These are phyloP conservation scores for Tenthredo amoena DNA, from an alignment of 2,888 invertebrate genomes.

Conservation along the genomic window DNA sequence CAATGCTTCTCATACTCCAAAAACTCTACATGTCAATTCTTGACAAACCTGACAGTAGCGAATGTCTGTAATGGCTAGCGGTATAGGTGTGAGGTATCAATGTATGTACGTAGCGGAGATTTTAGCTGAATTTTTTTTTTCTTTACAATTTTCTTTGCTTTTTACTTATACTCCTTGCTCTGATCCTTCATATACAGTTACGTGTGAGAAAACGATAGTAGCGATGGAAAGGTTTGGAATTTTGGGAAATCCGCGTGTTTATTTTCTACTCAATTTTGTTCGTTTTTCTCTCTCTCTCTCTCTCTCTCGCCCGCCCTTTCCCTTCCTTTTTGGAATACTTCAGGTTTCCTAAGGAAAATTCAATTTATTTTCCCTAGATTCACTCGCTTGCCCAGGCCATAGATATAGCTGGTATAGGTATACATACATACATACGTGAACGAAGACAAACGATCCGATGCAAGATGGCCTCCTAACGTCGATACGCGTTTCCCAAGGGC, in stretches of 20 bases:
- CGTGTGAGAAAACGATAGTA: neutral
- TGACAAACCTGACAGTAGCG: neutral
- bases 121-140: neutral
- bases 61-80: neutral
- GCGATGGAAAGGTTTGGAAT: neutral
- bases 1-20: neutral
- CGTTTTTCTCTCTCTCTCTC: neutral
- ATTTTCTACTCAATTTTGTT: slow-evolving; percentile 11
- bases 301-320: neutral
- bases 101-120: no score
- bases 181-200: neutral
- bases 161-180: no score
- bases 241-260: slow-evolving; percentile 16
- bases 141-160: no score
- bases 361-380: slow-evolving; percentile 43
- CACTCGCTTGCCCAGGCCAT: slow-evolving; percentile 33
- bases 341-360: slow-evolving; percentile 17
- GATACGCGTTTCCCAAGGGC: slow-evolving; percentile 50
- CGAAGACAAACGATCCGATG: slow-evolving; percentile 51
- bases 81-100: no score
- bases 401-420: neutral
- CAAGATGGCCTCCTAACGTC: slow-evolving; percentile 49
- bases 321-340: neutral
- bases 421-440: slow-evolving; percentile 11
- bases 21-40: neutral